A percentile compares a stretch with the other conserved stretches of the same genome.
Conservation (phyloP, 2,888 invertebrate genomes). For the Melinaea marsaeus region DNA sequence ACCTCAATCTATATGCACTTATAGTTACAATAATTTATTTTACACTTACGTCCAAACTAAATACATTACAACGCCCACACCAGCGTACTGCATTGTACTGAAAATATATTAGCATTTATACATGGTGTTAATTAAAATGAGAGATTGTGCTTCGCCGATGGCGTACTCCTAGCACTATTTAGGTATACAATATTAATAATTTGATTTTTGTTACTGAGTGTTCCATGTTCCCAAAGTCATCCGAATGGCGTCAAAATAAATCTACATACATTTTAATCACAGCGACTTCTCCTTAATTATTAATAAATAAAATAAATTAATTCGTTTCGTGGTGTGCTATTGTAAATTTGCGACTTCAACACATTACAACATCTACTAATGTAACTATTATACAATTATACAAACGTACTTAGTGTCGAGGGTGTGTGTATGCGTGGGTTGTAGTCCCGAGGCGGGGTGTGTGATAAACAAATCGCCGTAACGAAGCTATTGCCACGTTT, state of each 20-base stretch:
- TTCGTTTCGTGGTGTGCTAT: constrained; percentile 56
- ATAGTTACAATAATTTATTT: constrained; percentile 73
- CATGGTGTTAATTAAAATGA: constrained; percentile 29
- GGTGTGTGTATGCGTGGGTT: constrained; percentile 55
- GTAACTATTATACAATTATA: constrained; percentile 62
- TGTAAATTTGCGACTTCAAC: constrained; percentile 42
- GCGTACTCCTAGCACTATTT: constrained; percentile 33
- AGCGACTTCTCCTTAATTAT: constrained; percentile 53
- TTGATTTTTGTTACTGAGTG: constrained; percentile 26
- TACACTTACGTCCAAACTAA: constrained; percentile 67
- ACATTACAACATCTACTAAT: constrained; percentile 60
- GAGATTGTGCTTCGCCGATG: constrained; percentile 47
- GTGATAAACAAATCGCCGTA: constrained; percentile 67
- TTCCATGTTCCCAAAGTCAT: constrained; percentile 31
- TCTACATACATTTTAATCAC: constrained; percentile 64
- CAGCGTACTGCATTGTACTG: constrained; percentile 69
- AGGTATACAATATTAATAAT: constrained; percentile 42
- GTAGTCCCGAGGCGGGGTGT: constrained; percentile 45
- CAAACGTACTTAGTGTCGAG: constrained; percentile 57
- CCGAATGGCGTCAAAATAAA: constrained; percentile 45
- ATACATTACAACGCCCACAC: constrained; percentile 57
- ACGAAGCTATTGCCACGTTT: constrained; percentile 70
- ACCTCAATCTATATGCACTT: constrained; percentile 74
- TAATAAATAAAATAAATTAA: constrained; percentile 69
- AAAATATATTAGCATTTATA: constrained; percentile 56